Percentiles rank a stretch among this genome's conserved stretches.
Evolutionary conservation across 2,797 vertebrate species (phyloP).

Genomic region (Aphelocoma californica): DNA sequence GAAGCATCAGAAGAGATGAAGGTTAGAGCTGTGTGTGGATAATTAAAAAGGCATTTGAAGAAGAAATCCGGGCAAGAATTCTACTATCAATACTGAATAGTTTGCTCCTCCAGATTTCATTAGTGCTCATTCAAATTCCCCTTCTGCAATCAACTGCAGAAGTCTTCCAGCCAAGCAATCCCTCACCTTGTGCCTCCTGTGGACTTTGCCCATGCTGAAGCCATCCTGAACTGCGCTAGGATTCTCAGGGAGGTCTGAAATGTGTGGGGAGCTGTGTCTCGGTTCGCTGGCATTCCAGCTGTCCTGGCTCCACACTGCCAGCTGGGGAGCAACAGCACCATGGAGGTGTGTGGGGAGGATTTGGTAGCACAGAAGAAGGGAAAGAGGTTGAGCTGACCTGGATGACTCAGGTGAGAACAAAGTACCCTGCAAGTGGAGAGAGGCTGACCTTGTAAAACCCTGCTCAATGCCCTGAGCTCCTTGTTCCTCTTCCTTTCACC

Average conservation of each 20-base stretch:
- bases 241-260: neutral
- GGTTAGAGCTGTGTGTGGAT: neutral
- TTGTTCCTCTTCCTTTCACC: neutral
- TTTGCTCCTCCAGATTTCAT: neutral
- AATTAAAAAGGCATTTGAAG: neutral
- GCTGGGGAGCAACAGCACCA: accelerated
- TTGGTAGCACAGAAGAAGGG: neutral
- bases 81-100: neutral
- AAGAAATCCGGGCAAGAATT: neutral
- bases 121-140: neutral
- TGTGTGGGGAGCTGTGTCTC: accelerated
- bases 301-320: neutral
- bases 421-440: neutral
- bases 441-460: neutral
- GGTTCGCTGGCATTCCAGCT: neutral
- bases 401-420: neutral
- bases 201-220: neutral
- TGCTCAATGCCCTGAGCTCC: neutral
- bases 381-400: neutral
- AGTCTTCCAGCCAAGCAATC: neutral
- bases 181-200: neutral
- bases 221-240: neutral
- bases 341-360: accelerated
- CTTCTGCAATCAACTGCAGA: neutral
- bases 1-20: neutral